Evolutionary conservation across 2,888 invertebrate species (phyloP).

Genomic region (Myopa testacea): DNA sequence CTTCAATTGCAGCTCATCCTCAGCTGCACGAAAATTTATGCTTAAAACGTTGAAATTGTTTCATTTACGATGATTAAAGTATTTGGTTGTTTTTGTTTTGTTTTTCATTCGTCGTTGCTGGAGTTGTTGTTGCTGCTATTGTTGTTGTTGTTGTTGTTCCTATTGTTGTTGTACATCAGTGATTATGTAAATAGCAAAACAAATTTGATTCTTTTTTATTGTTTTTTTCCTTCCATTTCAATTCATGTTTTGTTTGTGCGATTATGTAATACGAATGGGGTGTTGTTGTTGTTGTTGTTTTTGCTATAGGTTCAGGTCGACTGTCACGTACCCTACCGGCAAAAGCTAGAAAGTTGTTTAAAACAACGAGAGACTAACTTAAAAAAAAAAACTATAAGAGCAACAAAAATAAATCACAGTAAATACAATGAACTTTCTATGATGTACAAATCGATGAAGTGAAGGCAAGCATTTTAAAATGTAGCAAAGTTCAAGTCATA

Average conservation of each 20-base stretch:
- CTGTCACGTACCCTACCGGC: too few species aligned
- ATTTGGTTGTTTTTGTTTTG: neutral
- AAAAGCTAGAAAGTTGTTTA: too few species aligned
- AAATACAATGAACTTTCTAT: too few species aligned
- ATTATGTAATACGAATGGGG: slow-evolving; percentile 10
- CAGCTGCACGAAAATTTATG: slow-evolving; percentile 43
- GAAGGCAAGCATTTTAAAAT: too few species aligned
- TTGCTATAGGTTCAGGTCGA: too few species aligned
- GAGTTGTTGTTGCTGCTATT: slow-evolving; percentile 15
- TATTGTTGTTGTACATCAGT: slow-evolving; percentile 3
- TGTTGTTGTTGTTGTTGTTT: too few species aligned
- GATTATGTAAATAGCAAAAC: slow-evolving; percentile 18
- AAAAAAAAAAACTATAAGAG: neutral
- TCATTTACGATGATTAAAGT: slow-evolving; percentile 56
- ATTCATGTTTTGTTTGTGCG: neutral
- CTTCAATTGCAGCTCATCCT: slow-evolving; percentile 43
- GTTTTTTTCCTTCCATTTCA: neutral
- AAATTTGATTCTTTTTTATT: neutral
- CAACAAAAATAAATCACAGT: too few species aligned
- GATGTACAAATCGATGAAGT: too few species aligned
- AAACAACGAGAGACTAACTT: too few species aligned
- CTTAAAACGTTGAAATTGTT: slow-evolving; percentile 50
- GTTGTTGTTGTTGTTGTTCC: slow-evolving; percentile 14
- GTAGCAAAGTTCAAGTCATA: too few species aligned
- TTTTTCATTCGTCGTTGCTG: too few species aligned